A percentile compares a stretch with the other conserved stretches of the same genome.
These are phyloP conservation scores for Drosophila longiperda DNA, from an alignment of 2,888 invertebrate species.

Conservation along the genomic window DNA sequence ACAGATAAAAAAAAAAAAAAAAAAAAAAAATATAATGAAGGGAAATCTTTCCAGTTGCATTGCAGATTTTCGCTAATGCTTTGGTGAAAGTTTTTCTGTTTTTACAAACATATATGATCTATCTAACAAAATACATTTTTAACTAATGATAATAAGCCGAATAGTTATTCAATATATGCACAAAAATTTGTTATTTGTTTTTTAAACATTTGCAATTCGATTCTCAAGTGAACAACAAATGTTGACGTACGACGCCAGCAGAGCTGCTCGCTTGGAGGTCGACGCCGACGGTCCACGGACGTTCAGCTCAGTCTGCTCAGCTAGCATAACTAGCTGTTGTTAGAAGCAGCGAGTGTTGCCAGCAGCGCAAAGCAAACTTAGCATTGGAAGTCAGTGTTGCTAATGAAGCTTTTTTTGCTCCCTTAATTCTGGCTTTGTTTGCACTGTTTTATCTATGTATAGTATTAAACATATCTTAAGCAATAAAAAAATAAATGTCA, in stretches of 20 bases:
- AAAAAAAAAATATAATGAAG: constrained; percentile 46
- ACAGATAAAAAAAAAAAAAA: constrained; percentile 28
- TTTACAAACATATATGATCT: neutral
- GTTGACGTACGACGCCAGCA: constrained; percentile 67
- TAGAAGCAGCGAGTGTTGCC: neutral
- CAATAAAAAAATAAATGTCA: neutral
- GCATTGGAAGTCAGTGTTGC: constrained; percentile 32
- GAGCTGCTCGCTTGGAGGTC: constrained; percentile 68
- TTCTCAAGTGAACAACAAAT: constrained; percentile 38
- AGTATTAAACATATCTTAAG: neutral
- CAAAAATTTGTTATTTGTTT: neutral
- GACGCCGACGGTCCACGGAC: constrained; percentile 33
- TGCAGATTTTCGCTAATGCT: constrained; percentile 35
- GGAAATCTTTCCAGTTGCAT: constrained; percentile 47
- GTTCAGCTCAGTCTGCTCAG: constrained; percentile 34
- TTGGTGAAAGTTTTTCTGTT: constrained; percentile 49
- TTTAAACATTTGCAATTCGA: constrained; percentile 23
- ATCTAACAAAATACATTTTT: constrained; percentile 11
- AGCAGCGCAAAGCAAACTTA: neutral
- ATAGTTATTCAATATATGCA: constrained; percentile 26
- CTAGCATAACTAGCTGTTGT: constrained; percentile 18
- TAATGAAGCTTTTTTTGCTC: constrained; percentile 1
- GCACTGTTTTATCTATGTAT: neutral
- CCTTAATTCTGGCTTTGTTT: constrained; percentile 4
- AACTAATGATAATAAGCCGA: constrained; percentile 28